A percentile compares a stretch with the other conserved stretches of the same genome.
Conservation (phyloP, 2,888 invertebrate genomes). For the Xanthorhoe spadicearia region DNA sequence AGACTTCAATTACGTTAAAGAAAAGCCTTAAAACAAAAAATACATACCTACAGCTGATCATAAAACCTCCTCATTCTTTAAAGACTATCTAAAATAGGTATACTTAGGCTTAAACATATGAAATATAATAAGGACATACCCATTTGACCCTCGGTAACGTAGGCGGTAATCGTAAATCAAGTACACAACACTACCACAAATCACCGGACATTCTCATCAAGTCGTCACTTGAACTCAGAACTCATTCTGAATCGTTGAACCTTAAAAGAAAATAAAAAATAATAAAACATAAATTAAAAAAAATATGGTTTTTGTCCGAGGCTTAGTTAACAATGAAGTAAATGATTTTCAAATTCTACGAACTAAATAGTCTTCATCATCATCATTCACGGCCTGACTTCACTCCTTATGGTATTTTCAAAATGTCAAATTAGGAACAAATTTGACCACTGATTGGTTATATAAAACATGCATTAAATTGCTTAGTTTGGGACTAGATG, state of each 20-base stretch:
- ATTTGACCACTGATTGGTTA: no score
- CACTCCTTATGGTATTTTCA: neutral
- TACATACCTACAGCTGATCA: no score
- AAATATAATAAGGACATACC: slow-evolving; percentile 60
- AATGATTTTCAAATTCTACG: neutral
- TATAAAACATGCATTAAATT: no score
- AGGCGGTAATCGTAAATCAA: slow-evolving; percentile 74
- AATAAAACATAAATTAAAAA: slow-evolving; percentile 20
- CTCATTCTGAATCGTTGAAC: slow-evolving; percentile 52
- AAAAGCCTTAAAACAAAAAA: no score
- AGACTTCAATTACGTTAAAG: no score
- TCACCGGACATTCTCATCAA: slow-evolving; percentile 51
- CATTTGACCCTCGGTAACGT: slow-evolving; percentile 76
- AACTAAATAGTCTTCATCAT: neutral
- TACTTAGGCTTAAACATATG: neutral
- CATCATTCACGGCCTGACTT: neutral
- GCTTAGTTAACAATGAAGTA: neutral
- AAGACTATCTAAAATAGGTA: neutral
- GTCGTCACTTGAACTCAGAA: slow-evolving; percentile 45
- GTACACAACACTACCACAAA: slow-evolving; percentile 55
- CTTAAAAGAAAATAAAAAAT: slow-evolving; percentile 53
- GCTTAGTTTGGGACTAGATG: no score
- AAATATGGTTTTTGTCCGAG: slow-evolving; percentile 1
- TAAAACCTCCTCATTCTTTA: no score
- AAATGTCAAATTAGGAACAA: no score